Evolutionary conservation across 2,888 invertebrate genomes (phyloP), one percentile per base, ranked within the genome.

Genomic region (Synergus gifuensis): DNA sequence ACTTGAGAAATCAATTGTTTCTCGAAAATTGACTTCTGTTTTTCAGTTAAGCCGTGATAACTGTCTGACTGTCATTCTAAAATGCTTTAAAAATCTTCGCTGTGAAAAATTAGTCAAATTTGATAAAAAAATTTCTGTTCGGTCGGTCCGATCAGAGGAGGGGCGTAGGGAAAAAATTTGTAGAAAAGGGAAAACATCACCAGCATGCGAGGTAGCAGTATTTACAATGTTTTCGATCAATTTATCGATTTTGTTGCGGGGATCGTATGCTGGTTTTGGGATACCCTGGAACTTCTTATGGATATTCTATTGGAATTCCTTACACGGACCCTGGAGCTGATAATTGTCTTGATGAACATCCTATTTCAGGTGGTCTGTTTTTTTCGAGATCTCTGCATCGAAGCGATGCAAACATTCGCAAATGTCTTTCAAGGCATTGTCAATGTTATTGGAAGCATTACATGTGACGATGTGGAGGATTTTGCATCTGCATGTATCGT

Each of bases 381-480:
- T 62, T 80, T 90, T 77, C 81, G 89, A 49, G 88, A 90, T 77
- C 79, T 90, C 12, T 87, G 87, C 54, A 85, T 90, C 78, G 89
- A 89, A 40, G 81, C 89, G 8, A 86, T 91, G 87, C 86, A 86
- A 82, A 90, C 90, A 8, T 90, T 90, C 73, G 87, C 85, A 0
- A 88, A 89, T 64, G 76, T 90, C 16, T 89, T 90, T 78, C 87
- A 87, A 44, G 88, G 88, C 3, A 83, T 90, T 69, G 87, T 89
- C 46, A 87, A 88, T 5, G 81, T 89, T 22, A 79, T 90, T 28
- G 86, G 85, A 40, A 85, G 79, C 14, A 88, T 91, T n/a, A 87
- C 80, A 46, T 87, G 87, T 79, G 89, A 91, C 3, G 89, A 91
- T 40, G 84, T 91, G 60, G 91, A 92, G 60, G 89, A 89, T 22